Evolutionary conservation across 2,888 invertebrate species (phyloP).

Genomic region (Phyllotreta cruciferae): DNA sequence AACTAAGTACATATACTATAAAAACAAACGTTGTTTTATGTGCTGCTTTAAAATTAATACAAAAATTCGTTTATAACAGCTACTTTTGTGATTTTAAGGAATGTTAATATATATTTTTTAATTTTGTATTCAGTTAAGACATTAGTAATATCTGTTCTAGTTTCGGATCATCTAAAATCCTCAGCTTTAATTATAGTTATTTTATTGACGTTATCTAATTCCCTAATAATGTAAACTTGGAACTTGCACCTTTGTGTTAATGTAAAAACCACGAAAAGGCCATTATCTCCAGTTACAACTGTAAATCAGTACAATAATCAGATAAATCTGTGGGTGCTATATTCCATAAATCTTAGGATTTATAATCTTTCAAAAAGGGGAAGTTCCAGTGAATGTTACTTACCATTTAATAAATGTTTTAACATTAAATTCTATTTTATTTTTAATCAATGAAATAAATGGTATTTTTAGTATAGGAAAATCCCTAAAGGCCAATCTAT

Average conservation of each 20-base stretch:
- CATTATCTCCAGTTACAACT: neutral
- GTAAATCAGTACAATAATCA: slow-evolving; percentile 31
- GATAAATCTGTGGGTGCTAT: slow-evolving; percentile 42
- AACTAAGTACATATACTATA: no score
- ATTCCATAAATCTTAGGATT: slow-evolving; percentile 27
- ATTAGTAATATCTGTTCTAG: neutral
- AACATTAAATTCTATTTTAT: slow-evolving; percentile 1
- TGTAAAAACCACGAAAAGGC: neutral
- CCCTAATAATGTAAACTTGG: slow-evolving; percentile 1
- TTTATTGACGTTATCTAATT: neutral
- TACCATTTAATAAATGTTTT: slow-evolving; percentile 23
- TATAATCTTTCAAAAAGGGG: slow-evolving; percentile 21
- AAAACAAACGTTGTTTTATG: neutral
- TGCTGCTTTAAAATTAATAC: slow-evolving; percentile 2
- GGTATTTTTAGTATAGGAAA: neutral
- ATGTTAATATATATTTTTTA: slow-evolving; percentile 15
- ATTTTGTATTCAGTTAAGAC: slow-evolving; percentile 8
- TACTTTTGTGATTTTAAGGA: slow-evolving; percentile 19
- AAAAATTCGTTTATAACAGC: neutral
- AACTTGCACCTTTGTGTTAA: neutral
- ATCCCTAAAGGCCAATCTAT: no score
- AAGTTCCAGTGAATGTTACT: slow-evolving; percentile 32
- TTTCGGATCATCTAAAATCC: neutral
- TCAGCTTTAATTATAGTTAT: neutral
- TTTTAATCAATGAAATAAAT: neutral